Evolutionary conservation across 35 echinoderm and acorn worm species (phyloP).

Genomic region (Heliocidaris tuberculata): DNA sequence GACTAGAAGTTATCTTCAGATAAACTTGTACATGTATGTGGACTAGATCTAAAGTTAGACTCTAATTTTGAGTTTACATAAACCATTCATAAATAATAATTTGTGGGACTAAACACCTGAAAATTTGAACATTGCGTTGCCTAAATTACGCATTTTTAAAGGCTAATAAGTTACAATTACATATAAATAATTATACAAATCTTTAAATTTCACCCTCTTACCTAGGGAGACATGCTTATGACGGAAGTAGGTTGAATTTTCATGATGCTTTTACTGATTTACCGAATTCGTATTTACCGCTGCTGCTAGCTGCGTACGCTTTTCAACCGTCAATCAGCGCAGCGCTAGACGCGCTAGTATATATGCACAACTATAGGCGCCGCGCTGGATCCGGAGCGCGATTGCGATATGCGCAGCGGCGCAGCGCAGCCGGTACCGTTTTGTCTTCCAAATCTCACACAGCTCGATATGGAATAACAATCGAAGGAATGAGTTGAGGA

Average conservation of each 20-base stretch:
- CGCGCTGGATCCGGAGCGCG: neutral
- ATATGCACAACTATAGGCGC: neutral
- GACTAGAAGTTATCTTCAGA: too few relatives aligned
- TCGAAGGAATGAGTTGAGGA: too few relatives aligned
- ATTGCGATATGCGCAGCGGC: too few relatives aligned
- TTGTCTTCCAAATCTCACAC: too few relatives aligned
- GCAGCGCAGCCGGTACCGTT: too few relatives aligned
- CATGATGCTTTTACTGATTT: neutral
- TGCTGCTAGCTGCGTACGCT: neutral
- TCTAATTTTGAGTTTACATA: too few relatives aligned
- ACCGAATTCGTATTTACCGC: neutral
- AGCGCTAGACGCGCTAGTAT: neutral
- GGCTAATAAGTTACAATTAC: neutral
- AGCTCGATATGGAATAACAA: too few relatives aligned
- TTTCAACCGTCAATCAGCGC: neutral
- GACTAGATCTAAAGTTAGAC: too few relatives aligned
- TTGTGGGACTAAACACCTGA: neutral
- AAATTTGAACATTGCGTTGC: neutral
- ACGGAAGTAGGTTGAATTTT: neutral
- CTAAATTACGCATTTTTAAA: neutral
- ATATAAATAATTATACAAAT: neutral
- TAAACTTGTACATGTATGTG: too few relatives aligned
- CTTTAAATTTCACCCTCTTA: neutral
- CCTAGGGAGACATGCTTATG: neutral
- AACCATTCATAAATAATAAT: neutral